These are phyloP conservation scores for Heterochromis multidens DNA, from an alignment of 2,113 vertebrate genomes.

Conservation along the genomic window DNA sequence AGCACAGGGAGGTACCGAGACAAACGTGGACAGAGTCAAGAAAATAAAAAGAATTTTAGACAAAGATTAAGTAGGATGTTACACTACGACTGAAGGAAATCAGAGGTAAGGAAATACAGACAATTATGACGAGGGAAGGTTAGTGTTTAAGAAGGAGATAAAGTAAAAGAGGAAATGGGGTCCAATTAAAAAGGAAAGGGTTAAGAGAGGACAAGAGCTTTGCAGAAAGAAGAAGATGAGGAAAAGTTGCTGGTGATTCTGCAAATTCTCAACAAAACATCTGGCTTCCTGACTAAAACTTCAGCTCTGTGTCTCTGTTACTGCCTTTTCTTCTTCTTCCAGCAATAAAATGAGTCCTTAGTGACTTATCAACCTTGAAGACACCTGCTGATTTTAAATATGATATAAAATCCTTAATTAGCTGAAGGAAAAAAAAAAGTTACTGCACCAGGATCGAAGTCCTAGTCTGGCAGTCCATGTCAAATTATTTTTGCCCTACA, in stretches of 20 bases:
- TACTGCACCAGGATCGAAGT: not conserved
- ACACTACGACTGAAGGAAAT: not conserved
- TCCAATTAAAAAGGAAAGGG: not conserved
- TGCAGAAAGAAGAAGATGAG: not conserved
- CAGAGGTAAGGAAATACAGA: not conserved
- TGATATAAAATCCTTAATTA: slow-evolving; percentile 41
- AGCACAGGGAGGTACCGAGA: not conserved
- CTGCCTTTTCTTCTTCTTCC: not conserved
- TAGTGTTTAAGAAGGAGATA: not conserved
- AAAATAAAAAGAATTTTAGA: slow-evolving; percentile 2
- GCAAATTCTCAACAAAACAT: slow-evolving; percentile 19
- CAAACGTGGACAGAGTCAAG: not conserved
- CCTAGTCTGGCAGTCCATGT: not conserved
- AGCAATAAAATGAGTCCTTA: slow-evolving; percentile 20
- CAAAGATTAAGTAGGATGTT: not conserved
- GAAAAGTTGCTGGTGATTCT: slow-evolving; percentile 5
- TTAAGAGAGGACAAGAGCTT: not conserved
- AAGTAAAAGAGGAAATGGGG: not conserved
- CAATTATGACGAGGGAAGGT: not conserved
- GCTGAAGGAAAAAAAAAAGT: not conserved
- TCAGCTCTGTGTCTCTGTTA: not conserved
- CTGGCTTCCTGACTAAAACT: slow-evolving; percentile 43
- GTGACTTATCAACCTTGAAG: slow-evolving; percentile 46
- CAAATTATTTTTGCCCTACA: not conserved
- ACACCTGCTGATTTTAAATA: slow-evolving; percentile 46